Evolutionary conservation across 2,797 vertebrate genomes (phyloP), one percentile per base, ranked within the genome.

Genomic region (Sebastes diploproa): DNA sequence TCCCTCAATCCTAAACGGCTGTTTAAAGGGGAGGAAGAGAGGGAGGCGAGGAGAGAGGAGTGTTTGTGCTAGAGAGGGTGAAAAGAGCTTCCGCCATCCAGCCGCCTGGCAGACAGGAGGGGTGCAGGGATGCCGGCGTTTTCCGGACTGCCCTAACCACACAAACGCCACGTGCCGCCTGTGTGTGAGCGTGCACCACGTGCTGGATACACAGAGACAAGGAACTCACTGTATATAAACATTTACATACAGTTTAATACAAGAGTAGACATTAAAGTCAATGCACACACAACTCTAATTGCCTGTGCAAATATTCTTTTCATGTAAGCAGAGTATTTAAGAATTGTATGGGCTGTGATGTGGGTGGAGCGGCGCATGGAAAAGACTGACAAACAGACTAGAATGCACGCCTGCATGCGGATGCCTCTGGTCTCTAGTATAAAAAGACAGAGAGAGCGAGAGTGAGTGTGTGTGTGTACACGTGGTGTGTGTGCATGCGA

Each of bases 71-170:
- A 74, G 83, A 80, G 83, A 90, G 88, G 88, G 88, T 75, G 85
- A 90, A 92, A 89, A 89, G 85, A 88, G 92, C 92, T 93, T 95
- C 93, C 88, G 86, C 84, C 80, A 76, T 87, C 84, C 83, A 88
- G 91, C 92, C 83, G 90, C 88, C 89, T 82, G 81, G 89, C 89
- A 93, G 93, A 93, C 91, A 91, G 91, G 89, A 92, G 91, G 92
- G 85, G 59, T 70, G 87, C 81, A 82, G 79, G 84, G 88, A 86
- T 86, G 81, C 78, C 76, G 72, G 85, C 30, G 25, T 88, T 93
- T 92, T 85, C 86, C 66, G 81, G 84, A 89, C 88, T 83, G 75
- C 79, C 72, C 81, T 84, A 85, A 93, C 91, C 92, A 82, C 93
- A 88, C 67, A 80, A 85, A 85, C 83, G 90, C 93, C 91, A 89